Conservation (phyloP, 2,888 invertebrate genomes). For the Drosophila subquinaria region DNA sequence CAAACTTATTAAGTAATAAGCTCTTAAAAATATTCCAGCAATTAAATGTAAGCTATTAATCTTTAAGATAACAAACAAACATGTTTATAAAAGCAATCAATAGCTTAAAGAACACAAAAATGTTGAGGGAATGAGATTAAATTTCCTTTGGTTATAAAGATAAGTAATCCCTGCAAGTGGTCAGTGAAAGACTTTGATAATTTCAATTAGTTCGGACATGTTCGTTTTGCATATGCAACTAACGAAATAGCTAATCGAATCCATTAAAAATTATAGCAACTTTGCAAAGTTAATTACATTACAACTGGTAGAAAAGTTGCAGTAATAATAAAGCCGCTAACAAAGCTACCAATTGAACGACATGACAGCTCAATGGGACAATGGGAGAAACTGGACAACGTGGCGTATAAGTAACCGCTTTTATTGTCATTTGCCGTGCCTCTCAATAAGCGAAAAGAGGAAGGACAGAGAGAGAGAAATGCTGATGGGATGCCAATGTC, state of each 20-base stretch:
- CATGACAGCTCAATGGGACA: conserved; percentile 35
- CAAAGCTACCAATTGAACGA: conserved; percentile 38
- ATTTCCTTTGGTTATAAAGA: neutral
- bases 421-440: conserved; percentile 73
- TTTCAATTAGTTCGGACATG: conserved; percentile 1
- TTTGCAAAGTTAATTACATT: conserved; percentile 42
- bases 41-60: neutral
- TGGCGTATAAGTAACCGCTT: conserved; percentile 74
- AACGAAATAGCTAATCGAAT: neutral
- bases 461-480: neutral
- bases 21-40: too few species aligned
- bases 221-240: conserved; percentile 17
- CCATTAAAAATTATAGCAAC: conserved; percentile 38
- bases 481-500: neutral
- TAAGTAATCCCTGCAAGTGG: conserved; percentile 4
- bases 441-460: conserved; percentile 49
- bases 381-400: conserved; percentile 41
- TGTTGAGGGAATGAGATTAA: neutral
- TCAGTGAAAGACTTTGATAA: conserved; percentile 4
- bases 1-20: too few species aligned
- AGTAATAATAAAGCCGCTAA: conserved; percentile 28
- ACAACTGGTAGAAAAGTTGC: conserved; percentile 29
- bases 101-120: too few species aligned
- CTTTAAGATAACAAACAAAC: neutral
- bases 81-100: neutral